These are phyloP conservation scores for Aradophagus sp. DNA, from an alignment of 1,140 invertebrate species.

Conservation along the genomic window DNA sequence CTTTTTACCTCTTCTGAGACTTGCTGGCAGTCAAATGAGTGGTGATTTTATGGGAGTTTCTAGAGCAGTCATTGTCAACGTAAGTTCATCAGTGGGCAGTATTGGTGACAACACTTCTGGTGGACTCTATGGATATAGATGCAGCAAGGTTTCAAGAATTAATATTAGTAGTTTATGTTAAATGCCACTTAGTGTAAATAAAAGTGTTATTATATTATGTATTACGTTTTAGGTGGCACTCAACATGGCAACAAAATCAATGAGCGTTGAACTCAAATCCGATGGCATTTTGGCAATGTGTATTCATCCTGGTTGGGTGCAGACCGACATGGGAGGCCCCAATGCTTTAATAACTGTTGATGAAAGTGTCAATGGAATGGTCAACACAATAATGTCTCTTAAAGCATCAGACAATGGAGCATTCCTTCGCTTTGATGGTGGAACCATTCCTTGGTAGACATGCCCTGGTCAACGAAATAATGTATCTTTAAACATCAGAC, in stretches of 20 bases:
- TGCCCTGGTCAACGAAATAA: background rate
- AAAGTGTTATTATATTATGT: too few species aligned
- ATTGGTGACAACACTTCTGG: conserved; percentile 83
- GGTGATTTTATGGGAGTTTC: too few species aligned
- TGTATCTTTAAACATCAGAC: conserved; percentile 77
- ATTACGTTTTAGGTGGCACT: conserved; percentile 85
- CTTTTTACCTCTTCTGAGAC: too few species aligned
- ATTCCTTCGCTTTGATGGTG: conserved; percentile 35
- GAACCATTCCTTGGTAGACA: conserved; percentile 40
- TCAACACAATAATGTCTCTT: conserved; percentile 79
- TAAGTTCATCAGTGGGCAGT: conserved; percentile 88
- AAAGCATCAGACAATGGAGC: conserved; percentile 74
- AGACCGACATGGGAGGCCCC: conserved; percentile 89
- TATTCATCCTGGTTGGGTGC: conserved; percentile 93
- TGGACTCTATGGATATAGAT: conserved; percentile 87
- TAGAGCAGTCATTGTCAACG: conserved; percentile 87
- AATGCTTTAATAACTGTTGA: conserved; percentile 84
- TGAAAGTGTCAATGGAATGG: conserved; percentile 79
- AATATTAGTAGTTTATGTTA: conserved; percentile 15
- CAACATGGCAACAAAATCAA: conserved; percentile 90
- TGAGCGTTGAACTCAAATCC: conserved; percentile 87
- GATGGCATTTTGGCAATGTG: conserved; percentile 84
- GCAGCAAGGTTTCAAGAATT: conserved; percentile 83
- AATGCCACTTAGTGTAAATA: too few species aligned
- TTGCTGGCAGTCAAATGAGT: too few species aligned